Base-by-base conservation (phyloP, 1,140 invertebrate species). In the Drosophila baimaii region DNA sequence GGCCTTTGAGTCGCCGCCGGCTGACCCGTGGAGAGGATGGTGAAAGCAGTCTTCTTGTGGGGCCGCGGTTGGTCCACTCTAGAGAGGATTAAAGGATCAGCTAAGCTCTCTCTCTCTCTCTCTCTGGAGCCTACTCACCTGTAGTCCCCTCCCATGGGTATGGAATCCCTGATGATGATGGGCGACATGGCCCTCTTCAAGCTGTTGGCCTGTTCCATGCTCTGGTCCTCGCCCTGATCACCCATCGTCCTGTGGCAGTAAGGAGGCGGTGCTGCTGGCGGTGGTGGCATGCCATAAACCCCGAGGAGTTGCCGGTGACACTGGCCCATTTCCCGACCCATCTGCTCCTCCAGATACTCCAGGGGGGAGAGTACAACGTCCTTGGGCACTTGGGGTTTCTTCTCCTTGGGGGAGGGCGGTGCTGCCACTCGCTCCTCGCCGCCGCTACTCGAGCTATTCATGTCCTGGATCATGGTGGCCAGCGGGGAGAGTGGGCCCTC, bases 11-110 rank as follows among this genome's bases (percentile, higher is more conserved):
- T 49, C 5, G 88, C 79, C 29, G 84, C 92, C 23, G 91, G 92
- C 25, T 92, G 91, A 19, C 91, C 90, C 9, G 94, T 93, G 6
- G 94, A 93, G 43, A 95, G 92, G 57, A 95, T 95, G 35, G 95
- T 94, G 81, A 95, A 95, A 19, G 93, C 83, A 62, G 92, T 91
- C 77, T 93, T 93, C 61, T 93, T 93, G 57, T 92, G 91, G 27
- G 92, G 69, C 39, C 92, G 82, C 10, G 92, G 68, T 33, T 92
- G 91, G 4, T 92, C 92, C 25, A 93, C 91, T 74, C 92, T 93
- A 31, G 8, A 58, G 19, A 6, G 4, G 0, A 27, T 6, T 6
- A 12, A 5, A 58, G 9, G 6, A 9, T 31, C 5, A 15, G 7
- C 10, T 10, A 5, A 10, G 15, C 25, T 29, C 5, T 17, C 10